Base-by-base conservation (phyloP, 2,797 vertebrate genomes). In the Pogonophryne albipinna region DNA sequence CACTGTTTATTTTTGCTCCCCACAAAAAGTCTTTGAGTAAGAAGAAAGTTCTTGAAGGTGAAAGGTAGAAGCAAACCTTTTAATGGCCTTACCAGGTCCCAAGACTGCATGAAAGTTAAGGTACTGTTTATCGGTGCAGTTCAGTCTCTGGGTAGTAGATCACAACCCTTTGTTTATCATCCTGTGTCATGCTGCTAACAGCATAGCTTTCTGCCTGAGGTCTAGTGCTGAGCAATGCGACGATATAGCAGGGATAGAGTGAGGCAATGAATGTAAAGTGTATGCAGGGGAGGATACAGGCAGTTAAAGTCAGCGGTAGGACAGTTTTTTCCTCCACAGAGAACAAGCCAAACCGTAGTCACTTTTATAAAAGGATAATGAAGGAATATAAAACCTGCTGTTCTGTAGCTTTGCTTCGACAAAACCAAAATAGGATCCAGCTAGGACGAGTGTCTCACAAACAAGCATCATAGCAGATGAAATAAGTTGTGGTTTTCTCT, bases 341-440 rank as follows among this genome's bases (percentile, higher is more conserved):
- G 69, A 78, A 82, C 71, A 57, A 83, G 52, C 27, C 51, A 78
- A 83, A 67, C 51, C 65, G 41, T 57, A 66, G 58, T 61, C 63
- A 46, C 82, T 74, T 80, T 65, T 58, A 85, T 80, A 79, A 87
- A 86, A 85, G 74, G 57, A 84, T 76, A 51, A 70, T 74, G 76
- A 84, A 78, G 74, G 51, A 62, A 90, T 73, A 59, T 10, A 71
- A 74, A 88, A 68, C 50, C 61, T 68, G 76, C 76, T 79, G 50
- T 81, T 80, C 56, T 74, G 77, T 78, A 66, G 74, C 88, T 66
- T 47, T 59, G 65, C 79, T 89, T 88, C 90, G 86, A 87, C 71
- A 80, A 82, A 38, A 66, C 85, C 57, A 85, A 91, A 90, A 90
- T 87, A 89, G 86, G 83, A 79, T 71, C 67, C 77, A 50, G 74